These are phyloP conservation scores for Pica pica DNA, from an alignment of 2,113 vertebrate genomes.

Conservation along the genomic window DNA sequence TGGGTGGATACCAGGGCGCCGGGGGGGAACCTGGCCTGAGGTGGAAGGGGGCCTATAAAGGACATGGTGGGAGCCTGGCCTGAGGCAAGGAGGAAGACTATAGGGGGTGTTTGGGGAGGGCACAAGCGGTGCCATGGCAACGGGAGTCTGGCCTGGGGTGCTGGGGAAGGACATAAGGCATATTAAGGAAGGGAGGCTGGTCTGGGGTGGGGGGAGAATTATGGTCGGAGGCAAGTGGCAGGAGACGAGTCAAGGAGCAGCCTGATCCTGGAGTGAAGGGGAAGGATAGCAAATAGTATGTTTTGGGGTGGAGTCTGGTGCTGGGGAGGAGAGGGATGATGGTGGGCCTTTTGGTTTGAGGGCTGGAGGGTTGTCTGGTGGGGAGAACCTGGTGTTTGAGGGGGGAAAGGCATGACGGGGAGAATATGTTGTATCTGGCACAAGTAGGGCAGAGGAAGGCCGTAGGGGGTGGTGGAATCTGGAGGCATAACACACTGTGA, in stretches of 20 bases:
- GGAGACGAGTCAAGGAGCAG: neutral
- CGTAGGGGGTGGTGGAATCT: neutral
- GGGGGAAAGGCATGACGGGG: neutral
- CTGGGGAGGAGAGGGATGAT: neutral
- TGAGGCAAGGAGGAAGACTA: neutral
- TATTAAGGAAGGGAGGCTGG: neutral
- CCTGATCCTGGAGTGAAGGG: neutral
- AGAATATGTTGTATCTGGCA: neutral
- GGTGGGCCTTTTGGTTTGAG: neutral
- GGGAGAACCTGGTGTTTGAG: neutral
- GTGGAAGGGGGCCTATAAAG: rapidly evolving
- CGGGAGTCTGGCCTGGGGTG: neutral
- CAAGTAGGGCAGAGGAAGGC: neutral
- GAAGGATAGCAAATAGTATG: neutral
- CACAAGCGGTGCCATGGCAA: neutral
- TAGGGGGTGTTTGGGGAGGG: too few species aligned
- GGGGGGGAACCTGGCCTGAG: neutral
- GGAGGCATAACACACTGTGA: neutral
- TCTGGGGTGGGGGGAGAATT: neutral
- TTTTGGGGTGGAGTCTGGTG: neutral
- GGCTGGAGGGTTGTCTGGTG: neutral
- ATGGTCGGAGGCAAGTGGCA: neutral
- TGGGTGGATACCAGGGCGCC: neutral
- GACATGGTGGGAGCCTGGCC: neutral
- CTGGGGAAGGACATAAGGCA: rapidly evolving